Evolutionary conservation across 2,113 vertebrate genomes (phyloP).

Genomic region (Tretioscincus oriximinensis): DNA sequence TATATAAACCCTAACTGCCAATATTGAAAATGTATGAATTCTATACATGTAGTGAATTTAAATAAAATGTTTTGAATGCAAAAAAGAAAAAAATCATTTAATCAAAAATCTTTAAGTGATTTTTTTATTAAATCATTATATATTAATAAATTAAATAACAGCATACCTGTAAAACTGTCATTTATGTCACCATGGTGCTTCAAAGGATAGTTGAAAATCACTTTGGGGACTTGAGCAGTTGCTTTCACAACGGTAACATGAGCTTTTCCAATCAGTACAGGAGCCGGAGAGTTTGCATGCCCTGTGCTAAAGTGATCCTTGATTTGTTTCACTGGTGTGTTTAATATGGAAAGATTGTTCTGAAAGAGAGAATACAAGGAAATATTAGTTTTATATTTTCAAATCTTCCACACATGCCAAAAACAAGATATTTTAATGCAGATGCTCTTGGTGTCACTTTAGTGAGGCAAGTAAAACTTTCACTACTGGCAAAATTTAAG

Average conservation of each 20-base stretch:
- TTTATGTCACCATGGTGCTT: slow-evolving; percentile 75
- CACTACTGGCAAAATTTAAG: not conserved
- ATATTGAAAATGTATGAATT: no score
- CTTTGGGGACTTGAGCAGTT: slow-evolving; percentile 71
- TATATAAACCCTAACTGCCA: no score
- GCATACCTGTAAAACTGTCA: slow-evolving; percentile 81
- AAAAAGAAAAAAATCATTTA: not conserved
- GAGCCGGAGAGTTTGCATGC: slow-evolving; percentile 85
- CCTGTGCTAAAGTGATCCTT: slow-evolving; percentile 77
- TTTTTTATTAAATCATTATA: no score
- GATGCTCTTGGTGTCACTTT: no score
- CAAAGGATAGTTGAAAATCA: slow-evolving; percentile 70
- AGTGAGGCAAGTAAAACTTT: not conserved
- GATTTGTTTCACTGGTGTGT: slow-evolving; percentile 77
- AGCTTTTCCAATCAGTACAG: slow-evolving; percentile 78
- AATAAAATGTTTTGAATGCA: no score
- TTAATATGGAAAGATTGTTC: not conserved
- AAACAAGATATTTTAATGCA: not conserved
- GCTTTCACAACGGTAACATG: slow-evolving; percentile 55
- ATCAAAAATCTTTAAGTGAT: not conserved
- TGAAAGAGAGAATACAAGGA: not conserved
- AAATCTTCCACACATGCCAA: not conserved
- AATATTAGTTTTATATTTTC: not conserved
- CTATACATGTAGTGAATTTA: no score
- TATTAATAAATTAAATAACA: not conserved